phyloP scores from a whole-genome alignment of 2,888 invertebrate genomes.

The Arenicola marina region DNA sequence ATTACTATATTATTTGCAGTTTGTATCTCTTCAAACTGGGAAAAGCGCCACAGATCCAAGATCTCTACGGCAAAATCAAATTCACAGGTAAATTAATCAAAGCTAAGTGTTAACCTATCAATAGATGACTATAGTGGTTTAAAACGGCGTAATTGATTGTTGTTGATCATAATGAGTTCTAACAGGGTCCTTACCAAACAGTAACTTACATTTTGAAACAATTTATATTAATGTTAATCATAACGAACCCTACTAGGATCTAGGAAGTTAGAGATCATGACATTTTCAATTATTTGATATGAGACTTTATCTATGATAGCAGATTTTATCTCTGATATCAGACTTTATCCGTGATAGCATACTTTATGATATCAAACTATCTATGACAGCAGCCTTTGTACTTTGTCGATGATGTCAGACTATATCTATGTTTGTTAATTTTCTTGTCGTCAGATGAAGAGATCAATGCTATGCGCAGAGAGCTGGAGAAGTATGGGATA shows the following conservation, averaged over 20 bases:
- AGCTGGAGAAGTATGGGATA: constrained; percentile 73
- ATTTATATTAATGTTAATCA: no score
- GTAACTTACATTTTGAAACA: no score
- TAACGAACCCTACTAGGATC: no score
- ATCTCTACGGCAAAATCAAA: constrained; percentile 75
- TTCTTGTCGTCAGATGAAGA: constrained; percentile 64
- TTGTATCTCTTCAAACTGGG: constrained; percentile 65
- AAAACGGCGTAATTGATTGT: no score
- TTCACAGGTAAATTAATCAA: constrained; percentile 67
- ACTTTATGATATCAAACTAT: neutral
- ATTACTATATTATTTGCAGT: constrained; percentile 39
- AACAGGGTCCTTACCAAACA: no score
- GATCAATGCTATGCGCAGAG: constrained; percentile 71
- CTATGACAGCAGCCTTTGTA: no score
- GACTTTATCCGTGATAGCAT: no score
- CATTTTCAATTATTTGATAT: no score
- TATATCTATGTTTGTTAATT: neutral
- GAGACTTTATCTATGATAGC: neutral
- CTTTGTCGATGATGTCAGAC: neutral
- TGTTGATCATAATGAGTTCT: no score
- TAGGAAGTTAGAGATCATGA: no score
- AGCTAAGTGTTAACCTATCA: no score
- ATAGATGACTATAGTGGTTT: no score
- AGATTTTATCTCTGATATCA: neutral
- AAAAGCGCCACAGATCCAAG: constrained; percentile 76